Evolutionary conservation across 2,888 invertebrate species (phyloP), one percentile per base, ranked within the genome.

Genomic region (Nomada goodeniana): DNA sequence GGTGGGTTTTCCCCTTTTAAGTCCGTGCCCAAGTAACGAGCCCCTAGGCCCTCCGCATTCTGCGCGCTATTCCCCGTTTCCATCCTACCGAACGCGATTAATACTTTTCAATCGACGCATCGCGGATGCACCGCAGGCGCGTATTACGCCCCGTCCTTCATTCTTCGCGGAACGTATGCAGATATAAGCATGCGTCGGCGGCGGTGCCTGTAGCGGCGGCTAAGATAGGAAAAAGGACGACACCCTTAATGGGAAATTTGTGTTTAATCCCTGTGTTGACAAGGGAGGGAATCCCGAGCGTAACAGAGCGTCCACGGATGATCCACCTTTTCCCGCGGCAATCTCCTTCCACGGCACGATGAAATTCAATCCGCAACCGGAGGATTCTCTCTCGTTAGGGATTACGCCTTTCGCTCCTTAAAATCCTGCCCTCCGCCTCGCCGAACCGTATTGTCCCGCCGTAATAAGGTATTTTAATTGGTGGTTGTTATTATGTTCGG

Each of bases 381-480:
- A 78, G 82, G 81, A 77, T 20, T 74, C 77, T 72, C 83, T 84
- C 82, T 83, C 84, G 86, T 86, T 86, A 84, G 79, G 80, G 84
- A 81, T 89, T 82, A 88, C 79, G 79, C 72, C 77, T 74, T 80
- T 82, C 79, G 79, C 80, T 75, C 73, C 78, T 85, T 83, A 84
- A 84, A 89, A 86, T 83, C 81, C 80, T 53, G 77, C 73, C 80
- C 80, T 70, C 76, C 79, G 78, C 85, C 82, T 69, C 75, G 83
- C 78, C 69, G 81, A 73, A 85, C 84, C 85, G 90, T 89, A 91
- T 91, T 91, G 91, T 92, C 90, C 86, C 87, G 82, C 88, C 88
- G 86, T 92, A 92, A 91, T 91, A 92, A 92, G 92, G 92, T 91
- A 92, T 92, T 92, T 92, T 92, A 92, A 92, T 92, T 92, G 92